Evolutionary conservation across 1,140 invertebrate species (phyloP), one percentile per base, ranked within the genome.

Genomic region (Brachionus sp.): DNA sequence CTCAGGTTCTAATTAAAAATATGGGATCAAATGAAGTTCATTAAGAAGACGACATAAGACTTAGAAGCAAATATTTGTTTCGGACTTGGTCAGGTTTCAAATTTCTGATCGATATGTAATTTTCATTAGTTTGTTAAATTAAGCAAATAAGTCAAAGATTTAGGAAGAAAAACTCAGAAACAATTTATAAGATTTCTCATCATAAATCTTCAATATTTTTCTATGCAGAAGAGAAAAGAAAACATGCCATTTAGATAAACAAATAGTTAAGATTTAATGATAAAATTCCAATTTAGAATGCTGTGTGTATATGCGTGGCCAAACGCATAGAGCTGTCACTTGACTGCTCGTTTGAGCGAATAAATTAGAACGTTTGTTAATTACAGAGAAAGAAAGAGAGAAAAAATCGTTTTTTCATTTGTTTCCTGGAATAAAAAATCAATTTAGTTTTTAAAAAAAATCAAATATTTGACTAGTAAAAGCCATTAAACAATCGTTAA

Each of bases 61-160:
- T 9, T 16, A 39, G 13, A 10, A 37, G 37, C 33, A 70, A 19
- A 70, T 19, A 70, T 19, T 39, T 19, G 35, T n/a, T 23, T 39
- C 35, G 10, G 37, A 29, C n/a, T 37, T 13, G 33, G 33, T 39
- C 35, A 39, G 16, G 66, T 70, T 70, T 70, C 66, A 9, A 37
- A 37, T 66, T 66, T 66, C 64, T 66, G 64, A 66, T 66, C 64
- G 64, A 70, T 70, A 70, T 70, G 66, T 42, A 70, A 70, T 70
- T 70, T 70, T 70, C 35, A 39, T 66, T 66, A 66, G 64, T 19
- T 70, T 70, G 66, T 70, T 70, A 70, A 70, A 70, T 70, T 39
- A 23, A 23, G 1, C 66, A 70, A 70, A 39, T 70, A 37, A 70
- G 35, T 70, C 66, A 70, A 39, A 39, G 66, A 70, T 70, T 66